phyloP scores from a whole-genome alignment of 64 coral and sea anemone species.

The Astreopora myriophthalma region DNA sequence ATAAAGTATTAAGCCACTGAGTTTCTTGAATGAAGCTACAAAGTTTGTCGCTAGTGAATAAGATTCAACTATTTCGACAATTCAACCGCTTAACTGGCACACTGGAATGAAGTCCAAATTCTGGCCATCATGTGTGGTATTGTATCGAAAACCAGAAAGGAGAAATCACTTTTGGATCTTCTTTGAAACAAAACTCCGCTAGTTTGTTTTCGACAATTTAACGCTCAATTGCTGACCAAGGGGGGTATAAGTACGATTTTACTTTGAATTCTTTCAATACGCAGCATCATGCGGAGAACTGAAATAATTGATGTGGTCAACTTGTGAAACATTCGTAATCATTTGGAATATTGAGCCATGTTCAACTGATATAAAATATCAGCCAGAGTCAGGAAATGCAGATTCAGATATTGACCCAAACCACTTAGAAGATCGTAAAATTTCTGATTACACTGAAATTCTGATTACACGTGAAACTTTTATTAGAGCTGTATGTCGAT shows the following conservation, averaged over 20 bases:
- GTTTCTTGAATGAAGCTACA: background rate
- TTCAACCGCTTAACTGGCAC: background rate
- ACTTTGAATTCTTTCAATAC: background rate
- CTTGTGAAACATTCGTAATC: background rate
- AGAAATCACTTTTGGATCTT: background rate
- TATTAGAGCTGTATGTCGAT: background rate
- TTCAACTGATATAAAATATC: no score
- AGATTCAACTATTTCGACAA: background rate
- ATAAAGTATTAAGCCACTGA: background rate
- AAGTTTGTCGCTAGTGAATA: background rate
- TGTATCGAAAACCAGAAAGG: background rate
- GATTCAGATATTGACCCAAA: background rate
- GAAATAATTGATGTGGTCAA: background rate
- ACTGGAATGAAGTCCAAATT: background rate
- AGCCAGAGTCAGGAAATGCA: background rate
- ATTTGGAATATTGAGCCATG: background rate
- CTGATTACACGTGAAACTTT: background rate
- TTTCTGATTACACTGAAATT: background rate
- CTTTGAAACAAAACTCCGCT: background rate
- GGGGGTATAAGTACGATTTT: background rate
- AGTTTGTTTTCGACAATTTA: conserved; percentile 26
- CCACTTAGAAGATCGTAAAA: background rate
- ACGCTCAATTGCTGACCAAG: conserved; percentile 52
- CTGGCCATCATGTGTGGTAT: background rate
- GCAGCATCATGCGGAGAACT: background rate